These are phyloP conservation scores for Volucella inflata DNA, from an alignment of 2,888 invertebrate genomes.

Conservation along the genomic window DNA sequence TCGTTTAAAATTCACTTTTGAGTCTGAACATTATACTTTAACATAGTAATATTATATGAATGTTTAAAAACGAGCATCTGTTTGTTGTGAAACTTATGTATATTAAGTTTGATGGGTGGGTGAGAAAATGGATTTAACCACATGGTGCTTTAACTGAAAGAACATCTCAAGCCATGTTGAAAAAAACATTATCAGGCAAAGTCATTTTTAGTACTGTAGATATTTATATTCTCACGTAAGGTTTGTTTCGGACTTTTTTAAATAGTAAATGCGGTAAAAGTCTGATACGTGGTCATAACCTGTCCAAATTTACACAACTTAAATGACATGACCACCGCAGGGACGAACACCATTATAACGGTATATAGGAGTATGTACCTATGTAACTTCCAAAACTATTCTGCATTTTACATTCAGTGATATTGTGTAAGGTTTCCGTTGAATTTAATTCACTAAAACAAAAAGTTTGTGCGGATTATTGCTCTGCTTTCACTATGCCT, in stretches of 20 bases:
- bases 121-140: slow-evolving; percentile 8
- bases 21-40: no score
- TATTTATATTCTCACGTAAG: slow-evolving; percentile 45
- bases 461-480: slow-evolving; percentile 36
- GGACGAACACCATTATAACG: slow-evolving; percentile 36
- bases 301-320: slow-evolving; percentile 66
- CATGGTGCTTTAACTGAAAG: slow-evolving; percentile 15
- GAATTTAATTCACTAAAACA: slow-evolving; percentile 8
- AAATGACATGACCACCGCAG: slow-evolving; percentile 59
- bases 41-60: no score
- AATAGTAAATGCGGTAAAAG: slow-evolving; percentile 48
- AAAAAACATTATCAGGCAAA: slow-evolving; percentile 7
- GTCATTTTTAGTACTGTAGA: slow-evolving; percentile 22
- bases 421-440: neutral
- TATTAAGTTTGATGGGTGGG: no score
- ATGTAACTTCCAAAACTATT: no score
- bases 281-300: slow-evolving; percentile 72
- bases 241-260: slow-evolving; percentile 43
- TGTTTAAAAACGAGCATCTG: no score
- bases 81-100: no score
- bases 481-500: slow-evolving; percentile 33
- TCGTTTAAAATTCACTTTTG: no score
- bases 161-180: slow-evolving; percentile 34
- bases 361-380: slow-evolving; percentile 4
- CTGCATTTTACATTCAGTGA: neutral